Evolutionary conservation across 2,113 vertebrate species (phyloP).

Genomic region (Hippoglossus stenolepis): DNA sequence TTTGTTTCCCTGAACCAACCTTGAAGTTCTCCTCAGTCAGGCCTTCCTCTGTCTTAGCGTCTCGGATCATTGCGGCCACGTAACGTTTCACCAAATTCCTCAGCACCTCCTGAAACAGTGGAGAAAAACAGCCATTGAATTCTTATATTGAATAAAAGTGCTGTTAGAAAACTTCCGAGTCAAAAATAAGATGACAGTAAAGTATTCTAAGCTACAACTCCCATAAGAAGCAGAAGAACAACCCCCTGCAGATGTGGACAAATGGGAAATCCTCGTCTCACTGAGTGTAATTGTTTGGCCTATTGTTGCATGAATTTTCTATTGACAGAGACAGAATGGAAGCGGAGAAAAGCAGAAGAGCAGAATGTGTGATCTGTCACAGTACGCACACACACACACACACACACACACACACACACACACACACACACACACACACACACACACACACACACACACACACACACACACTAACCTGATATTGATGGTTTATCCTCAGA

Average conservation of each 20-base stretch:
- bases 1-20: constrained; percentile 73
- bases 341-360: not conserved
- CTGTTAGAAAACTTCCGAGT: not conserved
- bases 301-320: constrained; percentile 26
- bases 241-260: constrained; percentile 20
- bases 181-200: not conserved
- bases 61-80: constrained; percentile 98
- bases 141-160: not conserved
- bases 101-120: constrained; percentile 91
- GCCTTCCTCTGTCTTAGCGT: constrained; percentile 99
- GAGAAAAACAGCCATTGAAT: not conserved
- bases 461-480: constrained; percentile 87
- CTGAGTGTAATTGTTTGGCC: constrained; percentile 30
- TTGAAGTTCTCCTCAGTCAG: constrained; percentile 99
- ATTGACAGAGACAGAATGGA: constrained; percentile 27
- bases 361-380: not conserved
- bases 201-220: constrained; percentile 10
- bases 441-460: not conserved
- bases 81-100: constrained; percentile 97
- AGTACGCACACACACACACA: not conserved
- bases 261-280: constrained; percentile 36
- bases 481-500: constrained; percentile 94
- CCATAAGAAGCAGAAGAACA: not conserved
- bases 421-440: constrained; percentile 17
- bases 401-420: not conserved